Base-by-base conservation (phyloP, 2,113 vertebrate genomes). In the Alectura lathami region DNA sequence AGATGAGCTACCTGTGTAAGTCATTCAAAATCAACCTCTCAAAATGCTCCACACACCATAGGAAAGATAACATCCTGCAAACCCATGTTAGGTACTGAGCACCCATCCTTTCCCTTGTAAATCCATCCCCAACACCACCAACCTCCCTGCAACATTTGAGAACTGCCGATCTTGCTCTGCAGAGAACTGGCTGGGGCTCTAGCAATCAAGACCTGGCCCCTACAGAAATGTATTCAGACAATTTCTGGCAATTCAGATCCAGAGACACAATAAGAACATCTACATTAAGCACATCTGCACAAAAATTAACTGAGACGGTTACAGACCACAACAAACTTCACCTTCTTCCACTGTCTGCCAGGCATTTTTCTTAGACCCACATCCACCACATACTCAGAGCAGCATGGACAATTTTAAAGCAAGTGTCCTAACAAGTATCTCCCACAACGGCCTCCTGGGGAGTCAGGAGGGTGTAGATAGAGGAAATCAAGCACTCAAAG, bases 51-150 rank as follows among this genome's bases (percentile, higher is more conserved):
- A 94, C 72, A 95, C 72, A 83, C 83, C 79, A 77, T 50, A 94
- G 67, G 83, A 94, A 94, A 89, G 79, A 77, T 62, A 93, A 93
- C 92, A 83, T 93, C 92, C 92, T 68, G 79, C 92, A 88, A 93
- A 63, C 32, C 79, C 92, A 94, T 96, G 94, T 94, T 86, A 89
- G 54, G 68, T 83, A 67, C 51, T 70, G 34, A 94, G 88, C 86
- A 93, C 79, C 88, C 94, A 90, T 68, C 20, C 62, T 57, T 80
- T 93, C 79, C 75, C 68, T 83, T 51, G 42, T 70, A 85, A 91
- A 90, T 80, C 32, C 86, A 86, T 77, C 83, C 92, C 83, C 27
- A 86, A 1, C 60, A 83, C 89, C 79, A 96, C 47, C 50, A 88
- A 74, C 36, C 54, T 66, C 70, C 62, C 79, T 53, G 24, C 59